These are phyloP conservation scores for Acanthaster planci DNA, from an alignment of 35 echinoderm and acorn worm species.

Conservation along the genomic window DNA sequence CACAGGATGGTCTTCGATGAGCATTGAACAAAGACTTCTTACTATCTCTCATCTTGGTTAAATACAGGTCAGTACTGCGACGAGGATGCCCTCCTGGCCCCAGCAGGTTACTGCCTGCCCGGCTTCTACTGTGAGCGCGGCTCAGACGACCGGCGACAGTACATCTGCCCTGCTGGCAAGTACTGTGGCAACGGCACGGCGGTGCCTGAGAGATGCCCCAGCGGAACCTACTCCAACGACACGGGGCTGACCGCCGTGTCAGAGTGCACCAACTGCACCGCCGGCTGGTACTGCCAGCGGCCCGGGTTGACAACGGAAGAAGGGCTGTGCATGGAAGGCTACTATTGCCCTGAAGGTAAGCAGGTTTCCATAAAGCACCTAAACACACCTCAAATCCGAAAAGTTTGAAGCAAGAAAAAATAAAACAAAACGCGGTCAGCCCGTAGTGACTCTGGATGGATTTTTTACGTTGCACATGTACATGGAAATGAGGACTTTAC, in stretches of 20 bases:
- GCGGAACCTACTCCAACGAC: constrained; percentile 88
- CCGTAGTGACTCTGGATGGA: no score
- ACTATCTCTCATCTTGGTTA: not conserved
- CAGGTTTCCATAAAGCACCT: not conserved
- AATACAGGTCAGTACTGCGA: constrained; percentile 76
- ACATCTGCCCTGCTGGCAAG: constrained; percentile 75
- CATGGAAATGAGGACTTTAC: no score
- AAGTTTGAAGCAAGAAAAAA: no score
- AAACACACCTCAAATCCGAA: no score
- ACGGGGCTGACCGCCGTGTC: constrained; percentile 56
- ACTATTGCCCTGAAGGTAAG: constrained; percentile 95
- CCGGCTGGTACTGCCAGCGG: constrained; percentile 90
- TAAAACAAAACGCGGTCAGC: no score
- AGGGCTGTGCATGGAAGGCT: constrained; percentile 68
- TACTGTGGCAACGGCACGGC: constrained; percentile 84
- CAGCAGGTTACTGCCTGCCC: constrained; percentile 55
- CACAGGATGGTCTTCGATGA: no score
- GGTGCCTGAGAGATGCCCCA: constrained; percentile 63
- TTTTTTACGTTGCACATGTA: no score
- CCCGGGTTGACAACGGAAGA: constrained; percentile 77
- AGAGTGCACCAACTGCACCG: constrained; percentile 87
- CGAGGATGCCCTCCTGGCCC: constrained; percentile 60
- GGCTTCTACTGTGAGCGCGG: constrained; percentile 85
- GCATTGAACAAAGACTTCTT: no score
- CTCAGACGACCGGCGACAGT: constrained; percentile 72